Evolutionary conservation across 2,888 invertebrate genomes (phyloP), one percentile per base, ranked within the genome.

Genomic region (Melanostoma scalare): DNA sequence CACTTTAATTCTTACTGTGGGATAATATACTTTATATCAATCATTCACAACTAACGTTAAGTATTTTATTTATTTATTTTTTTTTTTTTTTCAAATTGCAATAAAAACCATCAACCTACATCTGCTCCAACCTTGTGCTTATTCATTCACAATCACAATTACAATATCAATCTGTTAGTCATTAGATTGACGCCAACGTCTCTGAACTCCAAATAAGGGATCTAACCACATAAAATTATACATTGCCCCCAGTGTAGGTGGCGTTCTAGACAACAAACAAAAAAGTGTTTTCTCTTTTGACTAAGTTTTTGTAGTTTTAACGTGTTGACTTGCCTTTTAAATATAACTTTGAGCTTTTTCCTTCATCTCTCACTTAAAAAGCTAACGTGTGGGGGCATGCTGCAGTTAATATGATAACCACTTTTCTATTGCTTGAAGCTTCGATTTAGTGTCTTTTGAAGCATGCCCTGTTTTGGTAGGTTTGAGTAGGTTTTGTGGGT

Each of bases 101-200:
- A 20, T 20, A 20, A 20, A 20, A 20, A 42, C 6, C 73, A 68
- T 58, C 82, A 78, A 48, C 78, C 78, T 73, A 77, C 72, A 67
- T 58, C 67, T 46, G 33, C 38, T 61, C 10, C 20, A 9, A 38
- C 60, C 75, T 42, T 75, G 67, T 58, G 60, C 67, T 68, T 56
- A 69, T 69, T 61, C 63, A 65, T 40, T 69, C 56, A 56, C 35
- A 55, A 10, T n/a, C 35, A 10, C 53, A 53, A 48, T 44, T 52
- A 61, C 53, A 78, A 48, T 55, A 58, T 65, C 84, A 74, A 78
- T 79, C 78, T 67, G 79, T 84, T 84, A 79, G 75, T 84, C 84
- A 84, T 84, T 75, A 75, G 74, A 82, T 69, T 67, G 75, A 84
- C 84, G 79, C 84, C 84, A 84, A 84, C 84, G 79, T 84, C 44